Evolutionary conservation across 1,140 invertebrate genomes (phyloP).

Genomic region (Schmidtea mediterranea): DNA sequence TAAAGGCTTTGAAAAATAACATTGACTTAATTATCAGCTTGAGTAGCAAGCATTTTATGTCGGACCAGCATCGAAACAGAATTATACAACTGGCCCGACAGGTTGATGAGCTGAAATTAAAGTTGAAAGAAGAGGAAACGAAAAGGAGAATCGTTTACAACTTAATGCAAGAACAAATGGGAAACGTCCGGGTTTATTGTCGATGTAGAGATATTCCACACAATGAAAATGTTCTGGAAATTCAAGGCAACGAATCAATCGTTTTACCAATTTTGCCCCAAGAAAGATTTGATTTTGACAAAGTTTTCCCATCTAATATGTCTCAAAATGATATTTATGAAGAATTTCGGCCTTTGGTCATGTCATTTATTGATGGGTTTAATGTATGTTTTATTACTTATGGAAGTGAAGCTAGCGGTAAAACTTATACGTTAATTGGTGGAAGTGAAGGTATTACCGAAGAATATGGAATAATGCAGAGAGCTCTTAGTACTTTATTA

Average conservation of each 20-base stretch:
- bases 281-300: no score
- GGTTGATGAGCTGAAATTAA: neutral
- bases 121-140: neutral
- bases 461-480: neutral
- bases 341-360: neutral
- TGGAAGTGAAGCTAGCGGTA: conserved; percentile 2
- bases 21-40: no score
- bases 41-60: neutral
- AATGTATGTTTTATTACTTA: conserved; percentile 5
- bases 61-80: neutral
- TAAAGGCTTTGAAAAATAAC: no score
- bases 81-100: neutral
- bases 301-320: no score
- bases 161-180: neutral
- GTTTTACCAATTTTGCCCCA: no score
- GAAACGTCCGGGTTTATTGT: neutral
- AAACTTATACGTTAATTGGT: neutral
- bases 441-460: neutral
- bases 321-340: neutral
- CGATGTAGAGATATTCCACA: neutral
- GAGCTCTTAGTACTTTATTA: neutral
- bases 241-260: no score
- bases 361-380: neutral
- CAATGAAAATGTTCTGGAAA: neutral
- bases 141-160: neutral